These are phyloP conservation scores for Protobothrops flavoviridis DNA, from an alignment of 2,113 vertebrate species.

Conservation along the genomic window DNA sequence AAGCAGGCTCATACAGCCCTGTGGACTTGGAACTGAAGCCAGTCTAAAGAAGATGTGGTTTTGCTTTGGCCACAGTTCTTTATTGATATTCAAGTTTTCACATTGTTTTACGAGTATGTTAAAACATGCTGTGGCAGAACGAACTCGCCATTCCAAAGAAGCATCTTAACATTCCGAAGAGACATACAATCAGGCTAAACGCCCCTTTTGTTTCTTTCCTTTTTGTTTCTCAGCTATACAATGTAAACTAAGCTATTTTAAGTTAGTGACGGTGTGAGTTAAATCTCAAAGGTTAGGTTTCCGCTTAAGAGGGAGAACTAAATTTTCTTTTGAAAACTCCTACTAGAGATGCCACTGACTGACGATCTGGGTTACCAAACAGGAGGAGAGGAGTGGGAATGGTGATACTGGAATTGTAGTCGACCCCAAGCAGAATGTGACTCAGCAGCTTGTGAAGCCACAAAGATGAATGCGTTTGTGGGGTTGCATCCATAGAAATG, in stretches of 20 bases:
- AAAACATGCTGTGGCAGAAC: not conserved
- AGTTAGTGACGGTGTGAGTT: not conserved
- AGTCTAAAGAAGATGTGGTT: constrained; percentile 55
- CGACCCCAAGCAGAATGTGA: not conserved
- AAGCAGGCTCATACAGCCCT: constrained; percentile 62
- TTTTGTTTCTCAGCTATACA: not conserved
- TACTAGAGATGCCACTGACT: not conserved
- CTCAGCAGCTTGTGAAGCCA: not conserved
- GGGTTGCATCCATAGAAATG: not conserved
- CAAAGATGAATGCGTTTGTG: not conserved
- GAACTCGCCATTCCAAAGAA: not conserved
- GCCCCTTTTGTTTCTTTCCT: not conserved
- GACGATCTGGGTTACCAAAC: not conserved
- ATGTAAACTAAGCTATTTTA: not conserved
- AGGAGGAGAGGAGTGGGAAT: not conserved
- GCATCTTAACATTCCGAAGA: constrained; percentile 6
- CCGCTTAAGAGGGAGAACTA: not conserved
- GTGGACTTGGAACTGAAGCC: constrained; percentile 54
- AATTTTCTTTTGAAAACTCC: not conserved
- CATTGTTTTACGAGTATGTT: not conserved
- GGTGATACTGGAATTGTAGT: not conserved
- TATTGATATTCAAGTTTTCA: constrained; percentile 46
- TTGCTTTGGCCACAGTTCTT: constrained; percentile 67
- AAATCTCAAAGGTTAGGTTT: not conserved
- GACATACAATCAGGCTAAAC: not conserved